Evolutionary conservation across 1,140 invertebrate species (phyloP).

Genomic region (Achroia grisella): DNA sequence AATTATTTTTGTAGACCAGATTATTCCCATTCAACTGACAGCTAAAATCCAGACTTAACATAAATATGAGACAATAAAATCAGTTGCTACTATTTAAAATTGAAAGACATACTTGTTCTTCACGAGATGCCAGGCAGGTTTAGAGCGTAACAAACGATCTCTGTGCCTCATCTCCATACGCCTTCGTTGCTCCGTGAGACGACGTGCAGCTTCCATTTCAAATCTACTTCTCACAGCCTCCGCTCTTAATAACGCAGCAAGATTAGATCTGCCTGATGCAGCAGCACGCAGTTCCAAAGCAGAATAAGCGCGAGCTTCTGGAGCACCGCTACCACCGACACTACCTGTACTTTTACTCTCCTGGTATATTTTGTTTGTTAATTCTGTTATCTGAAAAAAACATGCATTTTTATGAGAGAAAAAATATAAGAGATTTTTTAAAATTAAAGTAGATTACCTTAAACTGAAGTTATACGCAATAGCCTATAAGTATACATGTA

Average conservation of each 20-base stretch:
- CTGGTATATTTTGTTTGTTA: slow-evolving; percentile 56
- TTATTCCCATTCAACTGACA: too few relatives aligned
- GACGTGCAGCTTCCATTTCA: slow-evolving; percentile 76
- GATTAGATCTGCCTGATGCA: slow-evolving; percentile 77
- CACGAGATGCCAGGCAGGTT: slow-evolving; percentile 80
- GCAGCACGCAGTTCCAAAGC: slow-evolving; percentile 52
- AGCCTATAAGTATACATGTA: too few relatives aligned
- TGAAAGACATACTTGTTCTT: slow-evolving; percentile 68
- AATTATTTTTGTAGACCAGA: too few relatives aligned
- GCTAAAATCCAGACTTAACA: too few relatives aligned
- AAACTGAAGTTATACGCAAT: too few relatives aligned
- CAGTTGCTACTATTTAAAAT: not conserved
- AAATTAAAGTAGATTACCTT: too few relatives aligned
- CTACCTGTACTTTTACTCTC: slow-evolving; percentile 46
- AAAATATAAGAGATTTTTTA: too few relatives aligned
- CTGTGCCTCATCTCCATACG: slow-evolving; percentile 74
- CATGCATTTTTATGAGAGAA: not conserved
- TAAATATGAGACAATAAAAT: too few relatives aligned
- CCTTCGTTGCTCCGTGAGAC: slow-evolving; percentile 75
- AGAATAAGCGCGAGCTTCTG: slow-evolving; percentile 38
- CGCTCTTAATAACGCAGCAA: slow-evolving; percentile 81
- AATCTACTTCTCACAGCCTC: slow-evolving; percentile 79
- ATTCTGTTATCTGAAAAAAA: slow-evolving; percentile 59
- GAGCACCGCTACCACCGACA: slow-evolving; percentile 16
- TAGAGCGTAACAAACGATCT: slow-evolving; percentile 76